Base-by-base conservation (phyloP, 2,113 vertebrate species). In the Corythornis madagascariensis region DNA sequence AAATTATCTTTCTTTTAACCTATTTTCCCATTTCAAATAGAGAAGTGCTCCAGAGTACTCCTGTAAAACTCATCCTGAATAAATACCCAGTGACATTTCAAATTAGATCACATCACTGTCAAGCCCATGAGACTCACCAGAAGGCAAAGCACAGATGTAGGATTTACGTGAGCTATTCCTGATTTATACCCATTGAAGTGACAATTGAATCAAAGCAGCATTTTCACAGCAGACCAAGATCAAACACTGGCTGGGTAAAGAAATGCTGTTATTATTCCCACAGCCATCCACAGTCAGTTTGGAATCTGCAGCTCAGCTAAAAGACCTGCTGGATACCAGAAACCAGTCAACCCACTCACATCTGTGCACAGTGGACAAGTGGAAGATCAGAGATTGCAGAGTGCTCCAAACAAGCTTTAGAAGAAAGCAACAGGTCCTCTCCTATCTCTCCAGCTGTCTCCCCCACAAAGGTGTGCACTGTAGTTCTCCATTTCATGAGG, bases 1-100 rank as follows among this genome's bases (percentile, higher is more conserved):
- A 87, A 76, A 83, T 73, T 31, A 76, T 10, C 10, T 40, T 69
- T 83, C 42, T 79, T 91, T 56, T 12, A 88, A 86, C 43, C 31
- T 55, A 63, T 38, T 63, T 85, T 70, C 16, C 79, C 56, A 9
- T 93, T 87, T 84, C 56, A 89, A 84, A 64, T 21, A 31, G 7
- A 73, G 42, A 93, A 86, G 11, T 61, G 31, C 28, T 81, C n/a
- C 70, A 59, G 64, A 83, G 20, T 53, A 79, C 31, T 55, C 29
- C 33, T 55, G 10, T 56, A 90, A 89, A 86, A 84, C 22, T 59
- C 16, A 43, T 50, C 87, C 47, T 84, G 57, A 94, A 84, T 86
- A 90, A 90, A 92, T 84, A 73, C 59, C 86, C 74, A 50, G 15
- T n/a, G 45, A 76, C 33, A 76, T 28, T 93, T 93, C 38, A 69